Conservation (phyloP, 2,888 invertebrate genomes). For the Stenchaetothrips biformis region DNA sequence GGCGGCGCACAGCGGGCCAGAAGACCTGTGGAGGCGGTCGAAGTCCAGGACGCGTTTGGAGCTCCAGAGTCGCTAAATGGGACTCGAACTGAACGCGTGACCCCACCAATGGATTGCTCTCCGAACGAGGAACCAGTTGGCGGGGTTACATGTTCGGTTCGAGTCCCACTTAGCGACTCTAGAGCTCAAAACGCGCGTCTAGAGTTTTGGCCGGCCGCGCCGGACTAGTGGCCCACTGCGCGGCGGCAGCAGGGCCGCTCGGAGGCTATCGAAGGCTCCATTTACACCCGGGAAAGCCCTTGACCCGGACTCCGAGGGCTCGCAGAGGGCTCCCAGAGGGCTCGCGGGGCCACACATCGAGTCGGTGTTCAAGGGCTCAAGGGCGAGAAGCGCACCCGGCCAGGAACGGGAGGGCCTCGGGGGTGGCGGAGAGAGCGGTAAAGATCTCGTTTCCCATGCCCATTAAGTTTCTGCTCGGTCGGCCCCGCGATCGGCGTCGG, state of each 20-base stretch:
- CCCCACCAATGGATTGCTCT: too few relatives aligned
- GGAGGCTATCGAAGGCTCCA: not conserved
- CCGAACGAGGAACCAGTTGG: too few relatives aligned
- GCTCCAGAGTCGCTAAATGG: too few relatives aligned
- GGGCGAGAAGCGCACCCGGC: not conserved
- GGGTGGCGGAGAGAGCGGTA: not conserved
- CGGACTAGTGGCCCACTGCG: not conserved
- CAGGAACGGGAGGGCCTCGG: not conserved
- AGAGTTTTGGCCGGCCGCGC: not conserved
- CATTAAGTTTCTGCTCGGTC: slow-evolving; percentile 22
- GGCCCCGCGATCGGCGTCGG: not conserved
- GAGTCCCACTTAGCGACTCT: too few relatives aligned
- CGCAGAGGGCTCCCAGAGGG: too few relatives aligned
- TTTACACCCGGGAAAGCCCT: not conserved
- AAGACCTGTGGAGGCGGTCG: too few relatives aligned
- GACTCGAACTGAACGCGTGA: too few relatives aligned
- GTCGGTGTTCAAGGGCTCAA: not conserved
- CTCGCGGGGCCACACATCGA: not conserved
- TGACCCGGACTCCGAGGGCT: not conserved
- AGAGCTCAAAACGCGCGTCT: too few relatives aligned
- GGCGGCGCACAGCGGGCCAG: not conserved
- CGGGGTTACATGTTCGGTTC: too few relatives aligned
- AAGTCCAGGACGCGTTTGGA: not conserved
- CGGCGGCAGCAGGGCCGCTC: not conserved
- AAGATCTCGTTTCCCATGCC: slow-evolving; percentile 14